Conservation (phyloP, 1,140 invertebrate species). For the Cryptotermes secundus region DNA sequence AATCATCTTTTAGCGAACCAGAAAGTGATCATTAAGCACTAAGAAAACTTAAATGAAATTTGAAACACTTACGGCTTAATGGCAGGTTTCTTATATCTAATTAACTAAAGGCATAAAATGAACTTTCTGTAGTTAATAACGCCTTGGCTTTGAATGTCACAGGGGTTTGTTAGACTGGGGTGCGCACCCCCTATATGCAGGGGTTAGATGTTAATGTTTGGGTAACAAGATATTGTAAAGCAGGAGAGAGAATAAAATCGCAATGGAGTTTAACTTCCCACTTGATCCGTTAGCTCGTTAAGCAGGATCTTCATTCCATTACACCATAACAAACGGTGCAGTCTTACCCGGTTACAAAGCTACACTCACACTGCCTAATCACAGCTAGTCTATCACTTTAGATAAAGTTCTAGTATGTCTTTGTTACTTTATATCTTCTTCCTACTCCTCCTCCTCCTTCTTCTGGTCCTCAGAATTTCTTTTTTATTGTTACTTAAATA, state of each 20-base stretch:
- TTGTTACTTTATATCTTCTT: too few relatives aligned
- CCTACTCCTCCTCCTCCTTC: too few relatives aligned
- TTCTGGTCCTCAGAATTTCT: too few relatives aligned
- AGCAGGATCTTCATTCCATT: conserved; percentile 2
- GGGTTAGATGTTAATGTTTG: background rate
- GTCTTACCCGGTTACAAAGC: background rate
- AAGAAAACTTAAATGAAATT: too few relatives aligned
- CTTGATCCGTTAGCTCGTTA: background rate
- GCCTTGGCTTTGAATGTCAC: background rate
- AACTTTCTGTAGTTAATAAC: background rate
- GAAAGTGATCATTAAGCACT: too few relatives aligned
- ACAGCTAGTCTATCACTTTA: background rate
- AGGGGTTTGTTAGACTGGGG: background rate
- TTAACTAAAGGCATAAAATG: background rate
- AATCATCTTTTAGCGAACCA: too few relatives aligned
- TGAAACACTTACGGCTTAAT: too few relatives aligned
- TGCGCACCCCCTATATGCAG: background rate
- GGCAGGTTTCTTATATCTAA: background rate
- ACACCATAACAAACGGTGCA: background rate
- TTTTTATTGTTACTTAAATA: too few relatives aligned
- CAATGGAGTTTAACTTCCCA: background rate
- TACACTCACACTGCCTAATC: background rate
- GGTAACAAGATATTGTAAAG: background rate
- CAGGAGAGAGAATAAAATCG: background rate
- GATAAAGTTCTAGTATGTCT: too few relatives aligned